Evolutionary conservation across 2,888 invertebrate species (phyloP), one percentile per base, ranked within the genome.

Genomic region (Tetranychus truncatus): DNA sequence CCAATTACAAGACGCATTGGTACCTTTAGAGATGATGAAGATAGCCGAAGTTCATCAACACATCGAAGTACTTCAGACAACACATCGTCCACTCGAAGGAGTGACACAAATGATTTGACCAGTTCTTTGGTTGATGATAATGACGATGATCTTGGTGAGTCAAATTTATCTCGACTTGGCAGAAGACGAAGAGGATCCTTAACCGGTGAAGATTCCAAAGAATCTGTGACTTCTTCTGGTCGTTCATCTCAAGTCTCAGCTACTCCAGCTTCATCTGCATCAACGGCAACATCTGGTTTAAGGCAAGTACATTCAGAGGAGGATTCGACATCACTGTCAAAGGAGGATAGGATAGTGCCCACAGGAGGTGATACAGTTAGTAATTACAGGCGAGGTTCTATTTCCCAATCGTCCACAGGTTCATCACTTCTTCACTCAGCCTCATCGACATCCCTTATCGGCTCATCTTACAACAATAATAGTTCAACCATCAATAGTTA

Each of bases 241-340:
- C 21, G 20, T 1, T 69, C 69, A 69, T 69, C 69, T 5, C 20
- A 24, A 1, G 11, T 15, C 6, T 7, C 69, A 7, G 34, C 21
- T 20, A 20, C 20, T 20, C 11, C 69, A 69, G 11, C 34, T 20
- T 18, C 21, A 24, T 69, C 69, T 21, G 11, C 69, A 20, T 24
- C n/a, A 11, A n/a, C 69, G 11, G 11, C 69, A 20, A 69, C 69
- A 24, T 20, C 69, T 20, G 69, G 69, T 55, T 69, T 21, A 24
- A 69, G 69, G 69, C 69, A 69, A 69, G 69, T 69, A 69, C 20
- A 20, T 66, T 20, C 66, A 55, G 55, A 15, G 55, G 55, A 55
- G 55, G 55, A 55, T 9, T 6, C 15, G 55, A 15, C 34, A 24
- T 69, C 69, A 69, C 69, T 24, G 69, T 69, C 69, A 69, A 69